Evolutionary conservation across 2,113 vertebrate genomes (phyloP).

Genomic region (Pluvialis apricaria): DNA sequence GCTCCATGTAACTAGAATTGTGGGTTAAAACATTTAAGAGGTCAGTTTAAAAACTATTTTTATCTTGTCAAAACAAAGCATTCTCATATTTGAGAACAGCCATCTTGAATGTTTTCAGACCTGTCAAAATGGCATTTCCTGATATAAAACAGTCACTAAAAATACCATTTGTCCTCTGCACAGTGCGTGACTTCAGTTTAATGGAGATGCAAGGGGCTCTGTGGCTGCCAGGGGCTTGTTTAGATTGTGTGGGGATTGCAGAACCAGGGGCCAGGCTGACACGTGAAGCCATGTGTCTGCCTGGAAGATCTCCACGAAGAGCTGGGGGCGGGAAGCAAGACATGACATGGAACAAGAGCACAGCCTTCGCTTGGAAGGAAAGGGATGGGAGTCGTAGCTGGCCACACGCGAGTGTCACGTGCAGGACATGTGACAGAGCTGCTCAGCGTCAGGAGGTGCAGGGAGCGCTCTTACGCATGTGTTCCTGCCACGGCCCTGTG

Average conservation of each 20-base stretch:
- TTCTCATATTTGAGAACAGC: neutral
- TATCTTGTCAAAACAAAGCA: neutral
- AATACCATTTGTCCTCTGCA: neutral
- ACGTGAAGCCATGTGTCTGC: neutral
- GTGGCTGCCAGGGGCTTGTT: neutral
- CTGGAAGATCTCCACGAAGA: neutral
- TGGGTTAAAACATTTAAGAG: neutral
- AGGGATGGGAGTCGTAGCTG: fast-evolving
- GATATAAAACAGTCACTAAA: neutral
- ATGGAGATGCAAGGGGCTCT: neutral
- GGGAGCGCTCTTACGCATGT: neutral
- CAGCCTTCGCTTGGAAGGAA: neutral
- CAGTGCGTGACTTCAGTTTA: neutral
- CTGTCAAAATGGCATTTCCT: conserved; percentile 9
- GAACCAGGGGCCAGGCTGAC: neutral
- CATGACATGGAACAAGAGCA: neutral
- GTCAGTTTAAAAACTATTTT: neutral
- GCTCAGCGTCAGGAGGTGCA: neutral
- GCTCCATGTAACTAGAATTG: neutral
- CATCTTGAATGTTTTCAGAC: neutral
- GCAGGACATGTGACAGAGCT: neutral
- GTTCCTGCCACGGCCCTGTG: neutral
- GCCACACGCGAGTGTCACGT: fast-evolving
- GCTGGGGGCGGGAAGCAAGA: neutral
- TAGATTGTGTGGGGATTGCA: neutral